A percentile compares a stretch with the other conserved stretches of the same genome.
phyloP scores from a whole-genome alignment of 2,113 vertebrate species.

The Sebastes schlegelii region DNA sequence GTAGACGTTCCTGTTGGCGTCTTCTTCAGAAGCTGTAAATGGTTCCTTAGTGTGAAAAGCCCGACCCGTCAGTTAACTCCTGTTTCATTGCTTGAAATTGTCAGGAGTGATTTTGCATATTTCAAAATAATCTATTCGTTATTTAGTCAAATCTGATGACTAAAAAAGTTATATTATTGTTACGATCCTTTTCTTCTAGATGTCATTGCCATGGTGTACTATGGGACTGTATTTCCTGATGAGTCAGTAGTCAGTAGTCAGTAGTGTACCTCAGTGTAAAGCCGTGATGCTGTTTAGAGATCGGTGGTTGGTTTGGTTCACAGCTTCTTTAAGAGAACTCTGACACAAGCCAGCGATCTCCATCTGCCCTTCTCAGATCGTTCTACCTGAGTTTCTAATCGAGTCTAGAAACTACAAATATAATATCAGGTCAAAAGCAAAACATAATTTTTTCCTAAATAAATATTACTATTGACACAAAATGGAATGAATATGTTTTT shows the following conservation, averaged over 20 bases:
- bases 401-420: constrained; percentile 15
- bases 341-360: constrained; percentile 26
- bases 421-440: constrained; percentile 19
- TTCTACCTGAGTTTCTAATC: constrained; percentile 36
- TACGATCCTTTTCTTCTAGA: neutral
- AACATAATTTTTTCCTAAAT: constrained; percentile 36
- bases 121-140: neutral
- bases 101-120: neutral
- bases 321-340: constrained; percentile 27
- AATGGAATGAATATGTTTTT: constrained; percentile 21
- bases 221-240: constrained; percentile 42
- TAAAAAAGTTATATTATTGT: neutral
- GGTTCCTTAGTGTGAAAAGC: too few species aligned
- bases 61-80: too few species aligned
- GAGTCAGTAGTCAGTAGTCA: constrained; percentile 9
- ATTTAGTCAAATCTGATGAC: neutral
- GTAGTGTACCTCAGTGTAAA: constrained; percentile 11
- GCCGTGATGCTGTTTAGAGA: constrained; percentile 36
- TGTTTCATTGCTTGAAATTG: neutral
- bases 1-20: too few species aligned
- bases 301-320: constrained; percentile 26
- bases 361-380: constrained; percentile 21
- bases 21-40: too few species aligned
- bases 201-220: constrained; percentile 11
- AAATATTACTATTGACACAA: constrained; percentile 8